phyloP scores from a whole-genome alignment of 2,113 vertebrate species.

The Clarias macrocephalus region DNA sequence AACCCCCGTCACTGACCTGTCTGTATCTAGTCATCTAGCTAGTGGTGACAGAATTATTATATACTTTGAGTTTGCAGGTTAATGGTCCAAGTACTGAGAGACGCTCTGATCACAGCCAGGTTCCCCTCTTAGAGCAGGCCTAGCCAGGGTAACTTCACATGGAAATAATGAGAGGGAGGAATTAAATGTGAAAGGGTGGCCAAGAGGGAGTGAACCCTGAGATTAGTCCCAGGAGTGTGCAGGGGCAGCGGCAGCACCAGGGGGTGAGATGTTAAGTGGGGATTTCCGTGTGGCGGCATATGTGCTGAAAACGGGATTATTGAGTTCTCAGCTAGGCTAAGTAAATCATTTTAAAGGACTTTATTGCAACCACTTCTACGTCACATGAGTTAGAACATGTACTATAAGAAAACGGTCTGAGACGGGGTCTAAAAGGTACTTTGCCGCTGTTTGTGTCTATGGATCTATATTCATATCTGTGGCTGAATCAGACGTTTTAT shows the following conservation, averaged over 20 bases:
- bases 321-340: neutral
- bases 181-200: slow-evolving; percentile 55
- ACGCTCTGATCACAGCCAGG: slow-evolving; percentile 64
- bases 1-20: slow-evolving; percentile 51
- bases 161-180: slow-evolving; percentile 59
- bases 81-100: slow-evolving; percentile 60
- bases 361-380: neutral
- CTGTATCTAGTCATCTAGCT: slow-evolving; percentile 51
- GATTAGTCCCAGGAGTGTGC: slow-evolving; percentile 64
- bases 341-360: neutral
- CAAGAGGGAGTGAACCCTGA: slow-evolving; percentile 60
- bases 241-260: slow-evolving; percentile 11
- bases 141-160: slow-evolving; percentile 10
- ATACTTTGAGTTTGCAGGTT: slow-evolving; percentile 62
- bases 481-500: neutral
- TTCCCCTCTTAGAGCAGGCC: slow-evolving; percentile 43
- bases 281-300: neutral
- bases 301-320: neutral
- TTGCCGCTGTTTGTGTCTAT: neutral
- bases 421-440: neutral
- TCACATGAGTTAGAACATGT: neutral
- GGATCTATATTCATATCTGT: neutral
- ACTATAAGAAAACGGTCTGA: neutral
- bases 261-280: slow-evolving; percentile 13
- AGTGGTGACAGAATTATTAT: slow-evolving; percentile 64